Evolutionary conservation across 2,797 vertebrate species (phyloP).

Genomic region (Cyprinella venusta): DNA sequence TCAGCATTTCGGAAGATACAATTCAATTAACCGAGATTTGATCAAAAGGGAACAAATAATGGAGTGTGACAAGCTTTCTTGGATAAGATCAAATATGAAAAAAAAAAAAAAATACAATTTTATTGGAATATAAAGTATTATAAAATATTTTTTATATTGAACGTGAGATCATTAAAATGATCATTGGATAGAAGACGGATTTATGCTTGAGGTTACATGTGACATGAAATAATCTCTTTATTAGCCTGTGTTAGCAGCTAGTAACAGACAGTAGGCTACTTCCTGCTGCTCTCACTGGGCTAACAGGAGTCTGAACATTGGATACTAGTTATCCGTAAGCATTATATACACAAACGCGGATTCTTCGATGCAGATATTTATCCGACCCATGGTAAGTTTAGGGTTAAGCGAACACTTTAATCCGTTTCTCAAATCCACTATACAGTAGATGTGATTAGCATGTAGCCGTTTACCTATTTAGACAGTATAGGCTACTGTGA

Average conservation of each 20-base stretch:
- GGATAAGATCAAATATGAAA: background rate
- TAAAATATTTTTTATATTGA: background rate
- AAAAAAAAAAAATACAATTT: background rate
- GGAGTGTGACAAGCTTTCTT: background rate
- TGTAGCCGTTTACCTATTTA: conserved; percentile 12
- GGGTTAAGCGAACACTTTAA: background rate
- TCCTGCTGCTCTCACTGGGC: background rate
- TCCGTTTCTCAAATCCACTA: background rate
- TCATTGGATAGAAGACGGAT: background rate
- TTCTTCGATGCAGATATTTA: conserved; percentile 11
- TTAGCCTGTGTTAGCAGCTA: conserved; percentile 46
- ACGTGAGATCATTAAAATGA: background rate
- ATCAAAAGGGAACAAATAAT: background rate
- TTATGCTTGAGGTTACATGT: conserved; percentile 23
- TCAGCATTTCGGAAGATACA: background rate
- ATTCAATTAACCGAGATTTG: background rate
- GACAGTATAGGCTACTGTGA: background rate
- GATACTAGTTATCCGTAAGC: background rate
- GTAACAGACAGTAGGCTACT: background rate
- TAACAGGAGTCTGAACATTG: background rate
- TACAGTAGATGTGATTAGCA: conserved; percentile 23
- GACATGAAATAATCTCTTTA: conserved; percentile 17
- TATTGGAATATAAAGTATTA: background rate
- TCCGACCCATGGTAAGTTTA: conserved; percentile 47
- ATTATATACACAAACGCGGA: background rate